These are phyloP conservation scores for Toxotes jaculatrix DNA, from an alignment of 2,113 vertebrate species.

Conservation along the genomic window DNA sequence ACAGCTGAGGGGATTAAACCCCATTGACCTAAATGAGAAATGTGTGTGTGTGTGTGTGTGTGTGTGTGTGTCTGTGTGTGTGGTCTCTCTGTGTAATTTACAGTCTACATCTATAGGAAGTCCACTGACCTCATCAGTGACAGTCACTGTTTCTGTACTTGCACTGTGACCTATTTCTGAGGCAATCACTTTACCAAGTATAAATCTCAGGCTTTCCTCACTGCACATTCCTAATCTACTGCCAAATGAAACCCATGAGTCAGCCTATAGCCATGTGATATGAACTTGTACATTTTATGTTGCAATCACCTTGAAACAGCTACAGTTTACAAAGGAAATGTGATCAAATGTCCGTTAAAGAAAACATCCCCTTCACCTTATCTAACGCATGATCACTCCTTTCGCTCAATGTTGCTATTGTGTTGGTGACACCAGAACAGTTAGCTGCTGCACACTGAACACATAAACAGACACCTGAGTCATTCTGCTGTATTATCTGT, in stretches of 20 bases:
- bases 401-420: slow-evolving; percentile 2
- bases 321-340: not conserved
- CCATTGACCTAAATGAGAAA: slow-evolving; percentile 63
- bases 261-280: not conserved
- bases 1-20: slow-evolving; percentile 71
- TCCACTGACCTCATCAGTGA: slow-evolving; percentile 48
- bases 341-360: not conserved
- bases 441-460: slow-evolving; percentile 3
- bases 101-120: slow-evolving; percentile 31
- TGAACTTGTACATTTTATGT: not conserved
- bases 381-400: not conserved
- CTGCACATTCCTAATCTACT: slow-evolving; percentile 10
- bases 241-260: not conserved
- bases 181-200: slow-evolving; percentile 1
- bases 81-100: slow-evolving; percentile 17
- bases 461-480: slow-evolving; percentile 43
- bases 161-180: slow-evolving; percentile 56
- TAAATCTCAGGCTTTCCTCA: slow-evolving; percentile 10
- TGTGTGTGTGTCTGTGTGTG: slow-evolving; percentile 14
- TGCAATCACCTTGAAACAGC: slow-evolving; percentile 10
- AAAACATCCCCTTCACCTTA: slow-evolving; percentile 14
- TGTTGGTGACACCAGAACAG: not conserved
- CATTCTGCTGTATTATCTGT: slow-evolving; percentile 34
- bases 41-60: slow-evolving; percentile 12
- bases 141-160: slow-evolving; percentile 11